Conservation (phyloP, 2,113 vertebrate genomes). For the Neoarius graeffei region DNA sequence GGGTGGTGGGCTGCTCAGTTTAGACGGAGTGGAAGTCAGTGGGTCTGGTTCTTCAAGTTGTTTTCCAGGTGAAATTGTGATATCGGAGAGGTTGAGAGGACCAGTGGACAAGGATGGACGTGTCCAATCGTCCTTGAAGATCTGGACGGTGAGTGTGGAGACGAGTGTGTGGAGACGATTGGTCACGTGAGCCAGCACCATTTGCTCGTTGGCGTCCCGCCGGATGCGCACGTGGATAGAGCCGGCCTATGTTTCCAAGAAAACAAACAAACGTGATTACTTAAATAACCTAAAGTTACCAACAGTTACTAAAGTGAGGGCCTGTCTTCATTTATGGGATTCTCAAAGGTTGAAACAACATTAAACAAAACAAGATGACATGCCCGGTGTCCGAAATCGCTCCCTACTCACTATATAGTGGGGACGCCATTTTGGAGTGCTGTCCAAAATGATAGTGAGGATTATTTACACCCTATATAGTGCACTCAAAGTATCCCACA, state of each 20-base stretch:
- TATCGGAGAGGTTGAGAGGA: conserved; percentile 78
- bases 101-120: conserved; percentile 82
- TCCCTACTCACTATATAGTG: too few species aligned
- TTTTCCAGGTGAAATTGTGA: conserved; percentile 72
- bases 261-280: neutral
- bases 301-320: neutral
- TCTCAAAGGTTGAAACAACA: neutral
- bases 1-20: conserved; percentile 86
- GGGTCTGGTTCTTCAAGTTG: conserved; percentile 72
- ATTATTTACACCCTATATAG: too few species aligned
- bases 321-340: neutral
- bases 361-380: neutral
- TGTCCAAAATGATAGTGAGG: too few species aligned
- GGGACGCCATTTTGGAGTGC: too few species aligned
- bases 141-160: conserved; percentile 90
- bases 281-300: neutral
- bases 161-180: conserved; percentile 88
- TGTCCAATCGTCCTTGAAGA: conserved; percentile 97
- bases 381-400: too few species aligned
- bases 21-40: conserved; percentile 88
- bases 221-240: conserved; percentile 95
- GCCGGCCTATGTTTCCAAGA: conserved; percentile 79
- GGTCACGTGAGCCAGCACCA: conserved; percentile 96
- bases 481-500: too few species aligned
- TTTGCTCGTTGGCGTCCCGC: conserved; percentile 95